Evolutionary conservation across 2,888 invertebrate genomes (phyloP).

Genomic region (Eumacrocentrus americanus): DNA sequence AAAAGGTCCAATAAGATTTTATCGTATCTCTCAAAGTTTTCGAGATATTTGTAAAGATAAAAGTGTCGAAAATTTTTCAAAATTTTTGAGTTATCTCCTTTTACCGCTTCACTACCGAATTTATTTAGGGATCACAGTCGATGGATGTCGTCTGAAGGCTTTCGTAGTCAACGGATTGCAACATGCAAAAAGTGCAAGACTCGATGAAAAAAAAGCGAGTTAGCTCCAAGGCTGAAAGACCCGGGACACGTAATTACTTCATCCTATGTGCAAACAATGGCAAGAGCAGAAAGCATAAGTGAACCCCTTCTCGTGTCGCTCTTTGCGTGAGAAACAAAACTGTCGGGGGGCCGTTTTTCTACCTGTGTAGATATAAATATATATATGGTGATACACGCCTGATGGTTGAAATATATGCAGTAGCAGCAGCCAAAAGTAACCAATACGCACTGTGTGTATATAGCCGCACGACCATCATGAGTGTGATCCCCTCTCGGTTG

Average conservation of each 20-base stretch:
- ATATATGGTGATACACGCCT: conserved; percentile 13
- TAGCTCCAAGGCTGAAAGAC: conserved; percentile 24
- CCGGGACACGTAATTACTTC: conserved; percentile 57
- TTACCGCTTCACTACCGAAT: too few species aligned
- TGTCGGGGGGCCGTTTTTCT: conserved; percentile 29
- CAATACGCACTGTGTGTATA: conserved; percentile 26
- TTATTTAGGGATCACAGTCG: not conserved
- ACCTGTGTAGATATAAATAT: conserved; percentile 5
- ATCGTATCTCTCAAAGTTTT: not conserved
- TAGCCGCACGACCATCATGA: conserved; percentile 16
- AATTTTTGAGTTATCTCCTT: not conserved
- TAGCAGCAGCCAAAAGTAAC: conserved; percentile 31
- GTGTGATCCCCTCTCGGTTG: conserved; percentile 16
- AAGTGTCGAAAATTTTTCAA: not conserved
- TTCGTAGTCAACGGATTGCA: not conserved
- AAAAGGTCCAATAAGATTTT: not conserved
- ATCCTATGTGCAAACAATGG: conserved; percentile 58
- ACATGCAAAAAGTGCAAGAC: not conserved
- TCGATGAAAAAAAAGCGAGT: not conserved
- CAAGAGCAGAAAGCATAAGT: conserved; percentile 21
- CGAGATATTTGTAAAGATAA: not conserved
- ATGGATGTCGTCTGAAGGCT: not conserved
- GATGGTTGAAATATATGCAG: conserved; percentile 26
- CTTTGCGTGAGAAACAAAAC: conserved; percentile 60
- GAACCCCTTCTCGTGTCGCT: conserved; percentile 39